These are phyloP conservation scores for Bathybates hornii DNA, from an alignment of 2,113 vertebrate species.

Conservation along the genomic window DNA sequence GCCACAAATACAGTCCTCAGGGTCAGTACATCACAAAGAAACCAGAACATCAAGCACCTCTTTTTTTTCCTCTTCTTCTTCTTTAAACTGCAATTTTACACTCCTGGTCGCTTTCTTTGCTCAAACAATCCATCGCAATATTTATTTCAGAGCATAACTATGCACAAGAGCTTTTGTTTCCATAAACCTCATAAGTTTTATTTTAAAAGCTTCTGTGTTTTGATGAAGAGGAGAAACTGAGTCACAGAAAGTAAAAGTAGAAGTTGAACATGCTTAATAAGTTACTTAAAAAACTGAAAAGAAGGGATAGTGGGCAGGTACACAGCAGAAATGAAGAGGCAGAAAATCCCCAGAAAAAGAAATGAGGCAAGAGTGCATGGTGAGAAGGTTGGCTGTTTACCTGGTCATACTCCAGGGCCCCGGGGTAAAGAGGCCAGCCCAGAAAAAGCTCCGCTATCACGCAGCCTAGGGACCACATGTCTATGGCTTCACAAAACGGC, in stretches of 20 bases:
- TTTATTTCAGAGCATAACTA: neutral
- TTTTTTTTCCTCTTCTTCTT: neutral
- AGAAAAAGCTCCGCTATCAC: constrained; percentile 98
- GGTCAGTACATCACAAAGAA: neutral
- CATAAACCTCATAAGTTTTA: neutral
- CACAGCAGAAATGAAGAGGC: neutral
- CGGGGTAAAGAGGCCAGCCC: constrained; percentile 98
- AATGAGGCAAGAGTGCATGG: neutral
- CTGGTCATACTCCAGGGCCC: constrained; percentile 98
- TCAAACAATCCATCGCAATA: neutral
- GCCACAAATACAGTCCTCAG: neutral
- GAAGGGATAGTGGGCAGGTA: neutral
- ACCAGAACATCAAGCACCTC: constrained; percentile 21
- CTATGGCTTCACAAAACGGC: constrained; percentile 99
- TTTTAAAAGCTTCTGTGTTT: neutral
- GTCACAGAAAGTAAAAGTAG: neutral
- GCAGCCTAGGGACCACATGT: constrained; percentile 99
- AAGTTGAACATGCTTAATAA: neutral
- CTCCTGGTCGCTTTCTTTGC: neutral
- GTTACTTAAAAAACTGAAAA: neutral
- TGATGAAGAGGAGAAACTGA: neutral
- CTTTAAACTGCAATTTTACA: neutral
- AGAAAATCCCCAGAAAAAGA: neutral
- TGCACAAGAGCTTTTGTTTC: neutral
- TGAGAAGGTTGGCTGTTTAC: constrained; percentile 69